These are phyloP conservation scores for Tylochromis polylepis DNA, from an alignment of 2,113 vertebrate species.

Conservation along the genomic window DNA sequence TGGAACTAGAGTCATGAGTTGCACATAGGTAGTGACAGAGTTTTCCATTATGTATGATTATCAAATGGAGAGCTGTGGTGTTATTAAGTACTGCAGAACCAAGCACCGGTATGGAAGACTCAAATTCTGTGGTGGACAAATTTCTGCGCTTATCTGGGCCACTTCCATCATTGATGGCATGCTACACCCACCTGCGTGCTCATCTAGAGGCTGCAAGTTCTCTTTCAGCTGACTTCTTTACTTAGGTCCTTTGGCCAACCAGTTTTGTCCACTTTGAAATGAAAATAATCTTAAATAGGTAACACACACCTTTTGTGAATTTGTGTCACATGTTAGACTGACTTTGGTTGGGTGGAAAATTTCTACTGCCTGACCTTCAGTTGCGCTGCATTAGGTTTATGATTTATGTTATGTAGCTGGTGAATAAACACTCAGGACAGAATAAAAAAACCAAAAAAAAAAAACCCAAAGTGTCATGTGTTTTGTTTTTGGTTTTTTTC, in stretches of 20 bases:
- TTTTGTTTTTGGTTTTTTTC: not conserved
- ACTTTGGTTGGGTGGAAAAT: not conserved
- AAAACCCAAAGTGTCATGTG: not conserved
- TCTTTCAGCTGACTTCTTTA: accelerated
- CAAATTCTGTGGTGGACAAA: accelerated
- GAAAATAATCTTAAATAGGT: not conserved
- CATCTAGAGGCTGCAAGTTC: accelerated
- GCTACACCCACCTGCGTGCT: accelerated
- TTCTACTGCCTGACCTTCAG: not conserved
- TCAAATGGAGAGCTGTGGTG: not conserved
- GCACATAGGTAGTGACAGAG: not conserved
- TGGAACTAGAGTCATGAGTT: not conserved
- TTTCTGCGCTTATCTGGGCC: not conserved
- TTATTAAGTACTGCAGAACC: not conserved
- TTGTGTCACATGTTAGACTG: not conserved
- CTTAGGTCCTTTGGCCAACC: not conserved
- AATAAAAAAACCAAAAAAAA: not conserved
- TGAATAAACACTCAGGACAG: not conserved
- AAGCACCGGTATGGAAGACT: not conserved
- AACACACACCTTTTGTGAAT: not conserved
- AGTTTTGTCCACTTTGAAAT: not conserved
- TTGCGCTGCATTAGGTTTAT: not conserved
- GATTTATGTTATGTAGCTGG: too few species aligned
- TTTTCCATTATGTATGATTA: not conserved
- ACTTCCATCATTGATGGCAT: not conserved